Evolutionary conservation across 2,888 invertebrate genomes (phyloP), one percentile per base, ranked within the genome.

Genomic region (Nezara viridula): DNA sequence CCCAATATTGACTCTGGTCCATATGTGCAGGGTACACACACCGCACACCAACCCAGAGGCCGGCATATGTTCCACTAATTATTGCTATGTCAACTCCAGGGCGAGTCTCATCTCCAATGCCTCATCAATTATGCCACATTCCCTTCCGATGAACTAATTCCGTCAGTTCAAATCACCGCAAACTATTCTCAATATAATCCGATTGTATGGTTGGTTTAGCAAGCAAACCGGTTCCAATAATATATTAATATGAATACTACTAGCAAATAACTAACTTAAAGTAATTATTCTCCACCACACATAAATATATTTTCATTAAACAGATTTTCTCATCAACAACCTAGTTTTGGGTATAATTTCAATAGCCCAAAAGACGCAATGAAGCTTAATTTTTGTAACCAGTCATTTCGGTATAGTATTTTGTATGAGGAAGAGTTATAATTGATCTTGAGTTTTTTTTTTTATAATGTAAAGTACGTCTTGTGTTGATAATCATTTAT

Each of bases 1-100:
- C n/a, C 44, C 37, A 81, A 81, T 81, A 81, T 81, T 81, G 81
- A 81, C 81, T 44, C 81, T 81, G 44, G 44, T n/a, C 81, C 81
- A 81, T 81, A 81, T 81, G 81, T 16, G 81, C 44, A n/a, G 44
- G 24, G 44, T 47, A 81, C 44, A 44, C 40, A 37, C 77, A 37
- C 77, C 6, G 77, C 24, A 73, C 32, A 37, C 32, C 16, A 12
- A 6, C 37, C 77, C 10, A 5, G 21, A 7, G 44, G 44, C 81
- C 81, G 40, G 81, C 81, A 81, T 81, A 81, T 44, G 81, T n/a
- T 81, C 81, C 81, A 81, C 81, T 81, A 81, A 81, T 81, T 81
- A 81, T 81, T 44, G 81, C 81, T 47, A 81, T 40, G 44, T 81
- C 81, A 44, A 47, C 44, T 81, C 40, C 44, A 40, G 81, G 44